Evolutionary conservation across 2,888 invertebrate species (phyloP).

Genomic region (Pseudeuparius sepicola): DNA sequence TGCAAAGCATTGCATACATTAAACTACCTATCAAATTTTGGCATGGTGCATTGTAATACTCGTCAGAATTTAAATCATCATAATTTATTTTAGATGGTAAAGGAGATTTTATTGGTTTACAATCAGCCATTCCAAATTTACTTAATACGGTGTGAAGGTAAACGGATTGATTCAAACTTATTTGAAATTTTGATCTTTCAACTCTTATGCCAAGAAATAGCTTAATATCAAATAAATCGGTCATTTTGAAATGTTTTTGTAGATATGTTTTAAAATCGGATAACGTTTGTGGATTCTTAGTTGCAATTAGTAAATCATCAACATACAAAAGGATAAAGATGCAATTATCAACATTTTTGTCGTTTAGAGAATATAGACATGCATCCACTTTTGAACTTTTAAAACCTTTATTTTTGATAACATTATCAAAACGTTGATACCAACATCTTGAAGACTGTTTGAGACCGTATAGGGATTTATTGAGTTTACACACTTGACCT

Average conservation of each 20-base stretch:
- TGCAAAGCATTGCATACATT: no score
- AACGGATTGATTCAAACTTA: no score
- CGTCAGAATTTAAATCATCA: no score
- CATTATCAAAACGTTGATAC: constrained; percentile 15
- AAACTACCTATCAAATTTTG: no score
- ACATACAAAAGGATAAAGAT: no score
- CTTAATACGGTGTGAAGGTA: no score
- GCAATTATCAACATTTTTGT: constrained; percentile 13
- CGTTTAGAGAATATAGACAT: constrained; percentile 20
- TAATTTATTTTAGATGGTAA: no score
- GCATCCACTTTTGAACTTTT: constrained; percentile 12
- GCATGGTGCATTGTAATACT: no score
- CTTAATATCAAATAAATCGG: constrained; percentile 18
- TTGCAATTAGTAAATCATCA: constrained; percentile 15
- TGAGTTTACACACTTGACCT: constrained; percentile 25
- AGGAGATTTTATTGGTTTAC: no score
- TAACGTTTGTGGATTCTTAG: constrained; percentile 14
- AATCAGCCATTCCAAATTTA: no score
- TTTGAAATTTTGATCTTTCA: no score
- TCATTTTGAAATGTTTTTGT: constrained; percentile 12
- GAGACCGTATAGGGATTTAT: constrained; percentile 15
- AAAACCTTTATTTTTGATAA: no score
- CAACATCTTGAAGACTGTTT: constrained; percentile 16
- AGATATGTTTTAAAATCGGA: constrained; percentile 15
- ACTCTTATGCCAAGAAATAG: constrained; percentile 24